phyloP scores from a whole-genome alignment of 2,113 vertebrate species.

The Pimephales promelas region DNA sequence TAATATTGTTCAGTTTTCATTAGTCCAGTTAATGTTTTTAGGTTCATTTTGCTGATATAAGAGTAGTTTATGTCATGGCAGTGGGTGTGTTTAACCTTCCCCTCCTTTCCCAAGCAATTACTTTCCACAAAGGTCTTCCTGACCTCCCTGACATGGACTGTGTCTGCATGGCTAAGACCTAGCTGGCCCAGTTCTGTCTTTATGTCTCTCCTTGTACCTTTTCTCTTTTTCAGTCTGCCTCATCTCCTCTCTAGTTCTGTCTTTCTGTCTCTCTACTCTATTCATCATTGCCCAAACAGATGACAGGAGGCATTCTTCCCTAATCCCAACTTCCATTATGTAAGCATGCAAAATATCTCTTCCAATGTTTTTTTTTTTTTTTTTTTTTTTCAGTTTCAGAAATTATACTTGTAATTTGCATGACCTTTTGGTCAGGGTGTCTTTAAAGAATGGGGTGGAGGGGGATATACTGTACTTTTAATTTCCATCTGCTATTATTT shows the following conservation, averaged over 20 bases:
- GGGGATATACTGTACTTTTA: conserved; percentile 60
- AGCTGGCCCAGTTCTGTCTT: conserved; percentile 74
- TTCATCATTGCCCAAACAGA: conserved; percentile 59
- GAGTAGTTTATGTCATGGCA: conserved; percentile 27
- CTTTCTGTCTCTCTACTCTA: conserved; percentile 42
- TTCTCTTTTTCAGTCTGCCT: conserved; percentile 39
- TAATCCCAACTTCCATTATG: conserved; percentile 68
- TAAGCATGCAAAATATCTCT: conserved; percentile 59
- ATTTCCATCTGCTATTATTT: conserved; percentile 55
- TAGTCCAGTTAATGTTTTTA: neutral
- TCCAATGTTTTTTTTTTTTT: conserved; percentile 53
- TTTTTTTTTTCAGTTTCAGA: conserved; percentile 44
- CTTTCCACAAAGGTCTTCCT: conserved; percentile 47
- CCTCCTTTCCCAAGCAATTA: conserved; percentile 50
- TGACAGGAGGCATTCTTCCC: conserved; percentile 73
- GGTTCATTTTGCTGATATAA: conserved; percentile 41
- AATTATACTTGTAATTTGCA: conserved; percentile 66
- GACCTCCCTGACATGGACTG: conserved; percentile 34
- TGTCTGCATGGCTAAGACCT: conserved; percentile 60
- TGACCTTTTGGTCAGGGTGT: conserved; percentile 66
- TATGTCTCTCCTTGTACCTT: conserved; percentile 37
- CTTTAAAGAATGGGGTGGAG: conserved; percentile 61
- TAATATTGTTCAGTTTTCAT: neutral
- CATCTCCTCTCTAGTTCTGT: conserved; percentile 53
- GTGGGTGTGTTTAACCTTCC: conserved; percentile 25